A percentile compares a stretch with the other conserved stretches of the same genome.
phyloP scores from a whole-genome alignment of 2,113 vertebrate genomes.

The Hirundichthys speculiger region DNA sequence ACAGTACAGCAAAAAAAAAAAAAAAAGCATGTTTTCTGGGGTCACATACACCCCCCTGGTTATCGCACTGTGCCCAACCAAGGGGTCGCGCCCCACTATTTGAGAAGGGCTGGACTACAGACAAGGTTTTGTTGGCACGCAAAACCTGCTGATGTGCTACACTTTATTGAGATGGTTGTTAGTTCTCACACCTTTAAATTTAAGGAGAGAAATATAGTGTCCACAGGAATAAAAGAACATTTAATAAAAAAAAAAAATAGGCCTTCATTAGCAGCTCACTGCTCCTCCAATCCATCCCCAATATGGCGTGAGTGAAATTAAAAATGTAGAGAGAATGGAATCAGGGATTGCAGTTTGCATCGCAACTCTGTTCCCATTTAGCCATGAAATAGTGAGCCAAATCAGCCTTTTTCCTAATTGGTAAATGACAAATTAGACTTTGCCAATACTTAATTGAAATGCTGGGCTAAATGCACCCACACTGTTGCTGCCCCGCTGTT shows the following conservation, averaged over 20 bases:
- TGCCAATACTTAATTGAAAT: conserved; percentile 69
- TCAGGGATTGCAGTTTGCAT: conserved; percentile 31
- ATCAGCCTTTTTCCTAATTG: conserved; percentile 59
- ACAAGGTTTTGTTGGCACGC: conserved; percentile 38
- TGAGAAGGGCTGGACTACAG: too few species aligned
- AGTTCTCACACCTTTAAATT: conserved; percentile 16
- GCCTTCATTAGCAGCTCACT: background rate
- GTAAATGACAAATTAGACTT: conserved; percentile 73
- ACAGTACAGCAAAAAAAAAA: too few species aligned
- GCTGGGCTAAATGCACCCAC: conserved; percentile 63
- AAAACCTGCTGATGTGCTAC: conserved; percentile 29
- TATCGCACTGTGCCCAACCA: too few species aligned
- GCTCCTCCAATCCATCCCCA: background rate
- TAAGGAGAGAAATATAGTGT: conserved; percentile 6
- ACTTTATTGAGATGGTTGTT: conserved; percentile 52
- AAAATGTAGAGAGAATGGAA: conserved; percentile 3
- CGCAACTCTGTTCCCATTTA: conserved; percentile 42
- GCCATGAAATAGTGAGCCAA: conserved; percentile 52
- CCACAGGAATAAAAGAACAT: conserved; percentile 1
- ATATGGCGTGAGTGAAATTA: background rate
- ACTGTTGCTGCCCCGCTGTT: conserved; percentile 52
- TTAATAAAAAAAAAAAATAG: background rate
- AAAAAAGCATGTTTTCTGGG: too few species aligned
- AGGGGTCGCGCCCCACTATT: too few species aligned
- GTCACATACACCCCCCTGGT: too few species aligned